These are phyloP conservation scores for Oreochromis mossambicus DNA, from an alignment of 2,797 vertebrate genomes.

Conservation along the genomic window DNA sequence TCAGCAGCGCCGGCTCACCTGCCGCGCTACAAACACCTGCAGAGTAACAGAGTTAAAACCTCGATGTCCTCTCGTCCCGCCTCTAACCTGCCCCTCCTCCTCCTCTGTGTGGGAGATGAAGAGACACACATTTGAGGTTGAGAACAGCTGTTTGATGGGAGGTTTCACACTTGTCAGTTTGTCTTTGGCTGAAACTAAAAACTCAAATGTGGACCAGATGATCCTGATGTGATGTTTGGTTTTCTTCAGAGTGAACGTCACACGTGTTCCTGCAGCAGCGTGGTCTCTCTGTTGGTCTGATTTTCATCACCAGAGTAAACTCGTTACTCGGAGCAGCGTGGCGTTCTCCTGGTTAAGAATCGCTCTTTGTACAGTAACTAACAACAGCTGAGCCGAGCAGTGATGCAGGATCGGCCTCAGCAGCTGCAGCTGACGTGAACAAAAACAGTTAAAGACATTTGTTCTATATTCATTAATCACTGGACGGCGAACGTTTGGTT, in stretches of 20 bases:
- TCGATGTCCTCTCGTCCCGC: neutral
- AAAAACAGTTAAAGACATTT: rapidly evolving
- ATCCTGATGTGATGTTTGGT: rapidly evolving
- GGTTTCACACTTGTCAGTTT: neutral
- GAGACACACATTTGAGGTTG: rapidly evolving
- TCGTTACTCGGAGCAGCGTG: neutral
- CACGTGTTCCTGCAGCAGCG: rapidly evolving
- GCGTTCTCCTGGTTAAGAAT: neutral
- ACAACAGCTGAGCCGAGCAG: neutral
- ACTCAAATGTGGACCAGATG: rapidly evolving
- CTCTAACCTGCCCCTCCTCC: neutral
- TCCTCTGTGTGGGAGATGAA: neutral
- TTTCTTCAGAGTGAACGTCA: rapidly evolving
- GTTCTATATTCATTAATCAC: rapidly evolving
- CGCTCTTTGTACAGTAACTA: neutral
- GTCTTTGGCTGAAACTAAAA: rapidly evolving
- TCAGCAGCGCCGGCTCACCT: neutral
- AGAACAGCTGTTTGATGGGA: neutral
- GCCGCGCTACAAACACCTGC: neutral
- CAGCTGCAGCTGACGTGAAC: rapidly evolving
- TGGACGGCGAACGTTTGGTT: rapidly evolving
- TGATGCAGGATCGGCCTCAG: too few relatives aligned
- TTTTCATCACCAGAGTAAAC: neutral
- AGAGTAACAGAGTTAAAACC: rapidly evolving
- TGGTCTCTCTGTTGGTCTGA: neutral